These are phyloP conservation scores for Chelidonichthys spinosus DNA, from an alignment of 2,797 vertebrate genomes.

Conservation along the genomic window DNA sequence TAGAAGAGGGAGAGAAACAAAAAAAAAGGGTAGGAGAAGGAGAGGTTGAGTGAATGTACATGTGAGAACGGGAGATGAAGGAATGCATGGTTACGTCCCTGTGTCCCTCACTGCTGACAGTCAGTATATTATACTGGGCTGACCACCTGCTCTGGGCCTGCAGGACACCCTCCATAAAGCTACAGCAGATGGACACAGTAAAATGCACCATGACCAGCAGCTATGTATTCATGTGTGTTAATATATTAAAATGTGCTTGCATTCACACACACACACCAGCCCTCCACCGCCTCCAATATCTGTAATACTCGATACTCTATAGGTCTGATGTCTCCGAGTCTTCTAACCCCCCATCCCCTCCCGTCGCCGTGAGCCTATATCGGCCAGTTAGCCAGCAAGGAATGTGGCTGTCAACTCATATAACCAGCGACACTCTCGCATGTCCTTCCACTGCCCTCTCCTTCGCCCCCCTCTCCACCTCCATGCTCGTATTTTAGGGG, in stretches of 20 bases:
- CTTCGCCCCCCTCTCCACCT: conserved; percentile 18
- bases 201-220: conserved; percentile 74
- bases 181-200: conserved; percentile 80
- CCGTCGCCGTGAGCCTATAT: conserved; percentile 69
- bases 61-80: conserved; percentile 54
- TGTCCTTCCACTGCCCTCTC: conserved; percentile 51
- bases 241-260: conserved; percentile 55
- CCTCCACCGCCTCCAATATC: conserved; percentile 39
- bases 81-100: conserved; percentile 61
- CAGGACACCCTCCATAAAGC: conserved; percentile 72
- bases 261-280: conserved; percentile 38
- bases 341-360: conserved; percentile 36
- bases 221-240: conserved; percentile 37
- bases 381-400: conserved; percentile 76
- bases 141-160: conserved; percentile 80
- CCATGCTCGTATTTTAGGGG: conserved; percentile 16
- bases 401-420: conserved; percentile 75
- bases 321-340: conserved; percentile 71
- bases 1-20: conserved; percentile 15
- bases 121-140: conserved; percentile 72
- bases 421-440: conserved; percentile 53
- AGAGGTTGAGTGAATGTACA: conserved; percentile 44
- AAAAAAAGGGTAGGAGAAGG: conserved; percentile 23
- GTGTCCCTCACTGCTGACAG: conserved; percentile 68
- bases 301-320: conserved; percentile 71